Evolutionary conservation across 1,140 invertebrate species (phyloP), one percentile per base, ranked within the genome.

Genomic region (Metopolophium dirhodum): DNA sequence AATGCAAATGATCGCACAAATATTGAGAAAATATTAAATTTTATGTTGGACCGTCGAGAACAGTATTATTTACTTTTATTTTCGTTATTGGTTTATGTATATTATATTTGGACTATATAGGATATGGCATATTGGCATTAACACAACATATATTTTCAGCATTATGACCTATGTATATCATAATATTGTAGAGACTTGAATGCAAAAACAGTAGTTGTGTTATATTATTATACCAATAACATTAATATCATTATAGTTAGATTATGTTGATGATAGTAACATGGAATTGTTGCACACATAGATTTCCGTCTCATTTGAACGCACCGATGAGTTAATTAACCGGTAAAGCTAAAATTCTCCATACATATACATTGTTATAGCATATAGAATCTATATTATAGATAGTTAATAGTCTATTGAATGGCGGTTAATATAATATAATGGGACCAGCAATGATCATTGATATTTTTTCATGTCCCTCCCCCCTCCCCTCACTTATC

Each of bases 151-250:
- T n/a, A 68, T 77, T 77, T 77, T 18, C 61, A 35, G 6, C 1
- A 20, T 35, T 77, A n/a, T 77, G 14, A 68, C n/a, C n/a, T 30
- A 30, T n/a, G n/a, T 14, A 30, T 68, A 68, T n/a, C 54, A 57
- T 68, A 68, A n/a, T 68, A 30, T n/a, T 68, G 14, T 18, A 68
- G 61, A 77, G 61, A n/a, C 61, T 77, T 77, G n/a, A 77, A 77
- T 77, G 30, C 61, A 77, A 77, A 77, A n/a, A 77, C 61, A 77
- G 61, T 77, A 77, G 61, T 77, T 68, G 30, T 68, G 30, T 68
- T n/a, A 77, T 77, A 77, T 77, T 77, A n/a, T 77, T 77, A 77
- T 35, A 77, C 61, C n/a, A n/a, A 77, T 77, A n/a, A 77, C 30
- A 77, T 77, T 77, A 77, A 77, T 18, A 77, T 35, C 30, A 68